Conservation (phyloP, 2,113 vertebrate genomes). For the Sterna hirundo region DNA sequence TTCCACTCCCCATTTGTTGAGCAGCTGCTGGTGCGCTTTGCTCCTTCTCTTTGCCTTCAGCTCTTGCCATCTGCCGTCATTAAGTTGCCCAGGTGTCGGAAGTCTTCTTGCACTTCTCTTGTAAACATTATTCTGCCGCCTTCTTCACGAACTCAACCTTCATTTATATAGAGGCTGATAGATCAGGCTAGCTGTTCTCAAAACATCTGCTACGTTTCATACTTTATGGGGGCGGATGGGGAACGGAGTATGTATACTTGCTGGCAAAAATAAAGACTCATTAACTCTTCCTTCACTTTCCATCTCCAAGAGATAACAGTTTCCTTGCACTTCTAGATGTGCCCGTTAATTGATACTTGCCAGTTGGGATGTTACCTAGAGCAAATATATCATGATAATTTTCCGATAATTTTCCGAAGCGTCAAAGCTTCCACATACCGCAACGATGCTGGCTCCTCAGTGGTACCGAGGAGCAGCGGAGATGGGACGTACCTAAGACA, state of each 20-base stretch:
- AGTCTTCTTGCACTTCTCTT: conserved; percentile 28
- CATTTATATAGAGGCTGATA: conserved; percentile 49
- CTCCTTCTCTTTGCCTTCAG: background rate
- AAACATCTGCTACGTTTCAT: conserved; percentile 48
- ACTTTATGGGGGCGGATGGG: background rate
- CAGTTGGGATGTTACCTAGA: background rate
- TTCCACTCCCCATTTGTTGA: conserved; percentile 19
- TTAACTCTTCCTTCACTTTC: conserved; percentile 1
- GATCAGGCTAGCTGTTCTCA: conserved; percentile 36
- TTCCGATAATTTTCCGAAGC: background rate
- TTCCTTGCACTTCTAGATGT: background rate
- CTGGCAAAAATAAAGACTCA: background rate
- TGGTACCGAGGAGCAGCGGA: background rate
- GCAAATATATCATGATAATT: background rate
- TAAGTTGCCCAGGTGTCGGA: conserved; percentile 51
- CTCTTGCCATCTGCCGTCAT: conserved; percentile 60
- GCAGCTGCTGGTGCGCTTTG: background rate
- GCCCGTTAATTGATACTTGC: background rate
- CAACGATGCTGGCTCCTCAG: background rate
- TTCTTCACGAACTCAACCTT: conserved; percentile 28
- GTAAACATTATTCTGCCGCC: conserved; percentile 13
- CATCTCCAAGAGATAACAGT: background rate
- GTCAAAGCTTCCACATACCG: background rate
- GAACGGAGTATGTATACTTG: background rate
- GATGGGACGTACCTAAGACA: background rate